Percentiles rank a stretch among this genome's conserved stretches.
phyloP scores from a whole-genome alignment of 2,888 invertebrate species.

The Drosophila eohydei region DNA sequence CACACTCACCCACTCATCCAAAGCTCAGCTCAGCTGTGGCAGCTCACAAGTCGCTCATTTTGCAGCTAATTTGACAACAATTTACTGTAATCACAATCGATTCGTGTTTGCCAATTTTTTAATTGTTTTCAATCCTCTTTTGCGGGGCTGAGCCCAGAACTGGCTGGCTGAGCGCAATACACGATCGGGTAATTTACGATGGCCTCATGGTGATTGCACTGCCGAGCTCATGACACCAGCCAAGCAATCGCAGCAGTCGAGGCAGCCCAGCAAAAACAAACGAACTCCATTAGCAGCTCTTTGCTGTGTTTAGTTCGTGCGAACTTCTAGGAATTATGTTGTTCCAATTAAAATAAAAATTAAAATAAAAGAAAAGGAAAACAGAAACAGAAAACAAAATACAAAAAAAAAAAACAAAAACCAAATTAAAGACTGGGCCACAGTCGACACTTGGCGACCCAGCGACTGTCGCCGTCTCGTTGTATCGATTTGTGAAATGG shows the following conservation, averaged over 20 bases:
- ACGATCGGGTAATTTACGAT: slow-evolving; percentile 83
- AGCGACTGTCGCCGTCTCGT: slow-evolving; percentile 34
- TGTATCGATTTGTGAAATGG: slow-evolving; percentile 83
- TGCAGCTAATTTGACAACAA: slow-evolving; percentile 82
- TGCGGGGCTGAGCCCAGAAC: slow-evolving; percentile 29
- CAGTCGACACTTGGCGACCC: slow-evolving; percentile 69
- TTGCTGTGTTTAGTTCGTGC: slow-evolving; percentile 70
- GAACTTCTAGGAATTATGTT: slow-evolving; percentile 85
- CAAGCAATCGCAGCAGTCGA: slow-evolving; percentile 18
- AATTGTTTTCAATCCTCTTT: slow-evolving; percentile 83
- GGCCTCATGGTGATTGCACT: slow-evolving; percentile 77
- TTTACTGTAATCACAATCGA: slow-evolving; percentile 83
- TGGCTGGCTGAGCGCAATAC: slow-evolving; percentile 55
- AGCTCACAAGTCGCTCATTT: slow-evolving; percentile 70
- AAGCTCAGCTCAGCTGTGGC: slow-evolving; percentile 7
- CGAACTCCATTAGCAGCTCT: slow-evolving; percentile 78
- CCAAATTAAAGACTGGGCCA: slow-evolving; percentile 51
- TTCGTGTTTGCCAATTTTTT: slow-evolving; percentile 84
- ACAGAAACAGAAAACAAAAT: slow-evolving; percentile 28
- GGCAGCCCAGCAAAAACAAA: slow-evolving; percentile 48
- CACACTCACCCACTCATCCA: slow-evolving; percentile 12
- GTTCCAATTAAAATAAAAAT: slow-evolving; percentile 84
- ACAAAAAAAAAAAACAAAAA: slow-evolving; percentile 42
- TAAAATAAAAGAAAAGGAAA: slow-evolving; percentile 66
- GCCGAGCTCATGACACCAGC: slow-evolving; percentile 68